Base-by-base conservation (phyloP, 2,797 vertebrate genomes). In the Champsocephalus gunnari region DNA sequence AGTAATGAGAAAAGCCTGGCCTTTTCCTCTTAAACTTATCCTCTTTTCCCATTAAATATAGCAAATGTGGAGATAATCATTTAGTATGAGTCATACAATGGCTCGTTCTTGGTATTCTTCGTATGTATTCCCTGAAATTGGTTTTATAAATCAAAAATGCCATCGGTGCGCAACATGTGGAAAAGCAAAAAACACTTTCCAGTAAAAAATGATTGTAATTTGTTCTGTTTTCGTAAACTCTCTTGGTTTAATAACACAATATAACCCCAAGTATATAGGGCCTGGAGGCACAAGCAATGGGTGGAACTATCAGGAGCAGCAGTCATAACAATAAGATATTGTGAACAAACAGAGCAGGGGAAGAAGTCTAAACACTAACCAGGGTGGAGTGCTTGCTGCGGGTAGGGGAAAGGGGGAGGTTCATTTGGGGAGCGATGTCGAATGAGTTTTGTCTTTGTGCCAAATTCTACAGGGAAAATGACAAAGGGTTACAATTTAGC, bases 321-420 rank as follows among this genome's bases (percentile, higher is more conserved):
- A 71, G 71, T 67, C 71, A 49, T 70, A 79, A 74, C 64, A 80
- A 44, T 12, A 12, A 70, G 71, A 74, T 21, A 79, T 51, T 68
- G 71, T 62, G 66, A 60, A 75, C 66, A 81, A 83, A 77, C 48
- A 72, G 53, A 64, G 80, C 79, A 76, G 83, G 81, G 83, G 79
- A 84, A 84, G 76, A 82, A 79, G 54, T 81, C 79, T 81, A 81
- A 81, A 84, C 78, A 94, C 93, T 9, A 90, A 97, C 96, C 96
- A 96, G 94, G 51, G 92, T 53, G 41, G 96, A 73, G 75, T 95
- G 95, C 89, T 96, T 96, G 82, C 92, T 95, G 91, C 96, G 93
- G 83, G 93, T 91, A 34, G 95, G 88, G 65, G 93, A 92, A 79
- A 95, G 93, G 60, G 94, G 89, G 77, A 94, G 69, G 19, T 92